phyloP scores from a whole-genome alignment of 1,140 invertebrate species.

The Papilio dardanus region DNA sequence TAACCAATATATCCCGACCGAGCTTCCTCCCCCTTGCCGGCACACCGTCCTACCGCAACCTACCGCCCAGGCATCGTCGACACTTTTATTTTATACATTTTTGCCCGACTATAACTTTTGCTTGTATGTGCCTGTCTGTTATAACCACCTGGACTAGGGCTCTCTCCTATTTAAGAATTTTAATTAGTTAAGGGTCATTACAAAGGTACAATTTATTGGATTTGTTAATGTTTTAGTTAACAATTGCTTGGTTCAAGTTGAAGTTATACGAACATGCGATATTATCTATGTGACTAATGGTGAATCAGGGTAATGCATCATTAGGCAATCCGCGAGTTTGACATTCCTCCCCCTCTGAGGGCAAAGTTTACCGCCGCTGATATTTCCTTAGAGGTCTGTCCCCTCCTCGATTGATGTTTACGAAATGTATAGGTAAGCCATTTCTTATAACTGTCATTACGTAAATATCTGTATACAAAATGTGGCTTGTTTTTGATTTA shows the following conservation, averaged over 20 bases:
- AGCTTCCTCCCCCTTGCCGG: background rate
- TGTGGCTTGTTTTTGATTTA: background rate
- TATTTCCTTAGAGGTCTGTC: conserved; percentile 58
- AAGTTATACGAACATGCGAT: background rate
- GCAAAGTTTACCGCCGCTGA: conserved; percentile 68
- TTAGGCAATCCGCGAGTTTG: conserved; percentile 75
- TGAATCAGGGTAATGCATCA: conserved; percentile 77
- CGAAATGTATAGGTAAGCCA: conserved; percentile 36
- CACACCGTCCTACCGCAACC: background rate
- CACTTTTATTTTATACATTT: conserved; percentile 4
- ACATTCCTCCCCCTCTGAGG: conserved; percentile 66
- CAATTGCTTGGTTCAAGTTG: no score
- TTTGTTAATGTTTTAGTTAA: no score
- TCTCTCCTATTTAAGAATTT: no score
- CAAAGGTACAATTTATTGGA: no score
- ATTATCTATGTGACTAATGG: conserved; percentile 49
- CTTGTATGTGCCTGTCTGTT: background rate
- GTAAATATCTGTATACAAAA: conserved; percentile 12
- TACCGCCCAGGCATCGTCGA: background rate
- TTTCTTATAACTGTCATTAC: conserved; percentile 39
- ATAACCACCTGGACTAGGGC: no score
- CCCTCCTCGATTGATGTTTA: conserved; percentile 41
- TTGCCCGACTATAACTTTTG: background rate
- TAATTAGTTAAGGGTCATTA: no score
- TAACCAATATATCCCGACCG: conserved; percentile 16